Conservation (phyloP, 2,113 vertebrate genomes). For the Gallinago paraguaiae region DNA sequence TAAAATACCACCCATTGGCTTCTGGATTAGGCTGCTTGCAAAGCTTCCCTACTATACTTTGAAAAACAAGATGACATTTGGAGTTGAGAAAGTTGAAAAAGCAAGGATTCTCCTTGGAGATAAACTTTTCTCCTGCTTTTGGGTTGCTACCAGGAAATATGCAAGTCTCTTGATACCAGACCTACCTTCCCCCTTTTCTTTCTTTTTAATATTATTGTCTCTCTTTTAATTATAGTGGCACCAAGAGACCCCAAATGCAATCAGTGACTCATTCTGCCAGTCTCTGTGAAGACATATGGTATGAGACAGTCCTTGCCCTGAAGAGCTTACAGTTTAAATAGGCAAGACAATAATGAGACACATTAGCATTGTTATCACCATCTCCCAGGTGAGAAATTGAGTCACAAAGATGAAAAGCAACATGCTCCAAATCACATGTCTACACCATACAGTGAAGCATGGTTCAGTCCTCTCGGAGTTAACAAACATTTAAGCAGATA, state of each 20-base stretch:
- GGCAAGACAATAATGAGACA: constrained; percentile 62
- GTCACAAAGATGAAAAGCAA: constrained; percentile 50
- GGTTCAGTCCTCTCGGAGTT: neutral
- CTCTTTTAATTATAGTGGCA: constrained; percentile 67
- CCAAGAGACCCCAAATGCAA: constrained; percentile 62
- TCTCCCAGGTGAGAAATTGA: constrained; percentile 48
- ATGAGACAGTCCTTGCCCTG: constrained; percentile 57
- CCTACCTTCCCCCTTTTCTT: constrained; percentile 35
- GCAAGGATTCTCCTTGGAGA: neutral
- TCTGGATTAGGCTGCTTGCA: neutral
- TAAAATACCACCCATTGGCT: neutral
- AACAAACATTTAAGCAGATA: neutral
- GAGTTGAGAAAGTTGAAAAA: constrained; percentile 29
- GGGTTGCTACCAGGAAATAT: constrained; percentile 29
- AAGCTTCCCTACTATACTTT: neutral
- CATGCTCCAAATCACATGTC: constrained; percentile 10
- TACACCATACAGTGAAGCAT: neutral
- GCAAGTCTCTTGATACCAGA: constrained; percentile 24
- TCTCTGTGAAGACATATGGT: constrained; percentile 63
- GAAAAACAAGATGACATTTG: neutral
- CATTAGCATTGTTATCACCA: constrained; percentile 57
- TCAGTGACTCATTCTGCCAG: constrained; percentile 58
- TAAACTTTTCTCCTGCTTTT: constrained; percentile 9
- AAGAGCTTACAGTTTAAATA: constrained; percentile 67
- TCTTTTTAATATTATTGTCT: constrained; percentile 60